Evolutionary conservation across 2,888 invertebrate species (phyloP).

Genomic region (Ditula angustiorana): DNA sequence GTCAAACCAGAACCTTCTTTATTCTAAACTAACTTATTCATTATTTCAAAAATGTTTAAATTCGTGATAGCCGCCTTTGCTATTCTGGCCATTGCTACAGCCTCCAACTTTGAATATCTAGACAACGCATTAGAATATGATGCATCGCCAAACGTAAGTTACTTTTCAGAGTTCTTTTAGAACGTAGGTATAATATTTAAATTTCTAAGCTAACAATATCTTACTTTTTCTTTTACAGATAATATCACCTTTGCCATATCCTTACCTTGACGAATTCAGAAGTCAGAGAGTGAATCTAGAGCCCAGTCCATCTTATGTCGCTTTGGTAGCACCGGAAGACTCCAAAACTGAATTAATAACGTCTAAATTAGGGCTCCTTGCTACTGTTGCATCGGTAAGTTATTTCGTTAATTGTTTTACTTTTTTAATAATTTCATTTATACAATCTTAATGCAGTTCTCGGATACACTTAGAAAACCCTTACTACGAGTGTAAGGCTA

Average conservation of each 20-base stretch:
- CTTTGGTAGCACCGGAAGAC: conserved; percentile 32
- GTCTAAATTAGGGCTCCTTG: conserved; percentile 40
- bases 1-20: neutral
- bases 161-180: neutral
- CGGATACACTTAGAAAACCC: too few species aligned
- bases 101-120: conserved; percentile 21
- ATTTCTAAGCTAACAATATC: neutral
- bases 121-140: conserved; percentile 32
- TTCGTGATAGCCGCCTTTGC: conserved; percentile 1
- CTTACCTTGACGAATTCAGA: conserved; percentile 8
- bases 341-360: conserved; percentile 33
- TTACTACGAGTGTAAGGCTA: too few species aligned
- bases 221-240: conserved; percentile 10
- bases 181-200: too few species aligned
- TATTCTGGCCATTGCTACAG: conserved; percentile 15
- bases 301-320: conserved; percentile 26
- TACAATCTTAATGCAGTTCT: too few species aligned
- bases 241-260: conserved; percentile 15
- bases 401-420: too few species aligned
- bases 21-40: neutral
- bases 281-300: conserved; percentile 24
- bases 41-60: conserved; percentile 9
- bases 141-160: conserved; percentile 26
- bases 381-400: conserved; percentile 44
- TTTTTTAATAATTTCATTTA: too few species aligned